A percentile compares a stretch with the other conserved stretches of the same genome.
phyloP scores from a whole-genome alignment of 2,888 invertebrate species.

The Arge pagana region DNA sequence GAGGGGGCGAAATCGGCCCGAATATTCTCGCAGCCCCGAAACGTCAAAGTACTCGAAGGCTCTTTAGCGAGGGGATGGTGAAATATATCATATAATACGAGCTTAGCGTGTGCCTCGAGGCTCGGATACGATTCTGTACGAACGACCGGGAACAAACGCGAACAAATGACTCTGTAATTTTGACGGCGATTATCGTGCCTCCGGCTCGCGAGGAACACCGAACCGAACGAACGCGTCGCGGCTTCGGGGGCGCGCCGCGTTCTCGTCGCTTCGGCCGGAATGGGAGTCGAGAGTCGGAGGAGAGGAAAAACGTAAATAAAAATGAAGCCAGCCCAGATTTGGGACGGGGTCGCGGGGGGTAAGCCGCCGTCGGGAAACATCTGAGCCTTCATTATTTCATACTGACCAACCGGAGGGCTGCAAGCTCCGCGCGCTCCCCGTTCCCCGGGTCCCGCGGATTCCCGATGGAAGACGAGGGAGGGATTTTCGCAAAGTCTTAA shows the following conservation, averaged over 20 bases:
- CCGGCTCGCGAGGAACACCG: constrained; percentile 1
- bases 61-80: no score
- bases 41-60: no score
- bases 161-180: constrained; percentile 14
- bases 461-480: constrained; percentile 32
- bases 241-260: background rate
- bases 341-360: constrained; percentile 30
- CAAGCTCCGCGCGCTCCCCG: background rate
- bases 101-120: no score
- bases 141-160: constrained; percentile 13
- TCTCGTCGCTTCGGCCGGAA: no score
- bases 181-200: constrained; percentile 8
- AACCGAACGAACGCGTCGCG: no score
- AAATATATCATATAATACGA: no score
- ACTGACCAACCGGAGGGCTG: constrained; percentile 3
- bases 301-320: constrained; percentile 23
- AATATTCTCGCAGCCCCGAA: no score
- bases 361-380: constrained; percentile 35
- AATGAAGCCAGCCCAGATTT: constrained; percentile 10
- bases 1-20: no score
- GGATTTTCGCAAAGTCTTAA: constrained; percentile 41
- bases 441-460: constrained; percentile 29
- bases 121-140: no score
- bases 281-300: constrained; percentile 35
- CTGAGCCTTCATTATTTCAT: constrained; percentile 28